These are phyloP conservation scores for Loxodonta africana DNA, from an alignment of 2,113 vertebrate species.

Conservation along the genomic window DNA sequence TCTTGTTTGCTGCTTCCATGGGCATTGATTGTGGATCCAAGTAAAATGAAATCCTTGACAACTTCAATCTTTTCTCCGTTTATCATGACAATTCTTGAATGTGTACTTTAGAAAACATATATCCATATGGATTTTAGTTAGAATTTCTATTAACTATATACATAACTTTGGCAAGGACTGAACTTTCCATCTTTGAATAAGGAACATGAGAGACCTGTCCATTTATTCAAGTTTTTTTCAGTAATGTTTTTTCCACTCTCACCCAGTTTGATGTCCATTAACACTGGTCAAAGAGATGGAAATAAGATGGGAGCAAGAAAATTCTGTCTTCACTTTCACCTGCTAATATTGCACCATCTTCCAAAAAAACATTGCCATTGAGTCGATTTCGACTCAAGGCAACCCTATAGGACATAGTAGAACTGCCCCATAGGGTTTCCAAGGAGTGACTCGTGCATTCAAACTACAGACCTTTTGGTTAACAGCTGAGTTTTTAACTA, in stretches of 20 bases:
- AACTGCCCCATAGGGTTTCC: too few species aligned
- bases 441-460: too few species aligned
- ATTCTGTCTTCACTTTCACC: background rate
- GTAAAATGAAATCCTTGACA: too few species aligned
- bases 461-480: too few species aligned
- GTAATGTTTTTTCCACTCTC: background rate
- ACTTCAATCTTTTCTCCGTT: too few species aligned
- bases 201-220: background rate
- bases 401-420: too few species aligned
- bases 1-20: too few species aligned
- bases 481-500: too few species aligned
- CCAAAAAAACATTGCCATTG: too few species aligned
- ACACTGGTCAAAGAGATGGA: background rate
- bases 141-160: background rate
- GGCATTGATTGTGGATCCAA: too few species aligned
- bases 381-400: too few species aligned
- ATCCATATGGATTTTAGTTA: slow-evolving; percentile 1
- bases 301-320: background rate
- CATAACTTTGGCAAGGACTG: background rate
- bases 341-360: background rate
- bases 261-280: background rate
- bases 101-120: background rate
- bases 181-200: background rate
- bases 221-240: slow-evolving; percentile 15
- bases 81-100: background rate